These are phyloP conservation scores for Myoxocephalus aenaeus DNA, from an alignment of 2,797 vertebrate genomes.

Conservation along the genomic window DNA sequence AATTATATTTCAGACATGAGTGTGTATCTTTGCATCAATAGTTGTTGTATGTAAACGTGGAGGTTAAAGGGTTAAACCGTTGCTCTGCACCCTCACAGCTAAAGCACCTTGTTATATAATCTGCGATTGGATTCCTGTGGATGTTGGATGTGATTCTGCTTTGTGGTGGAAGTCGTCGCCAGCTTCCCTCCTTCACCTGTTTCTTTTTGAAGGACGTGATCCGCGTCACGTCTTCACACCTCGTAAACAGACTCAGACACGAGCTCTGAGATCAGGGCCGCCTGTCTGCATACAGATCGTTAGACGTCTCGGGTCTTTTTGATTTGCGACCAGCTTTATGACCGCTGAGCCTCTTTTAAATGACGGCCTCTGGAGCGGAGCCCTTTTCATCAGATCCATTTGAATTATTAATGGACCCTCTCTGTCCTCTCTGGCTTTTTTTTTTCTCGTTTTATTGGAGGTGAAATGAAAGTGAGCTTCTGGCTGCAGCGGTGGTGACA, in stretches of 20 bases:
- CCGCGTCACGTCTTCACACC: background rate
- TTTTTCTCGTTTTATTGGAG: background rate
- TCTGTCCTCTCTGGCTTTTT: background rate
- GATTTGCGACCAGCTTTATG: background rate
- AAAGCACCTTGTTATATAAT: background rate
- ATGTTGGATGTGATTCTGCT: background rate
- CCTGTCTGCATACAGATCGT: background rate
- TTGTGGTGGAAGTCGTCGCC: background rate
- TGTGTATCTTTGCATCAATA: background rate
- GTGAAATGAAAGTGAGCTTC: background rate
- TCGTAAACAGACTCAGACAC: background rate
- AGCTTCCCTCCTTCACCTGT: background rate
- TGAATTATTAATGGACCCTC: conserved; percentile 24
- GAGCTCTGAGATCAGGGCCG: background rate
- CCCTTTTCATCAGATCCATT: background rate
- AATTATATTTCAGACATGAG: background rate
- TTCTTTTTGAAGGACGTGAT: background rate
- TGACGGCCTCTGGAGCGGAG: conserved; percentile 8
- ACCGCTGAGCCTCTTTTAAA: conserved; percentile 14
- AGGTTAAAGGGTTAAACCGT: background rate
- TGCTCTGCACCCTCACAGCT: background rate
- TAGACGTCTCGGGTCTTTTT: background rate
- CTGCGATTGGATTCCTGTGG: too few species aligned
- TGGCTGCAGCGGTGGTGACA: background rate
- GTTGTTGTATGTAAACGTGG: background rate